Base-by-base conservation (phyloP, 1,140 invertebrate species). In the Zaprionus ghesquierei region DNA sequence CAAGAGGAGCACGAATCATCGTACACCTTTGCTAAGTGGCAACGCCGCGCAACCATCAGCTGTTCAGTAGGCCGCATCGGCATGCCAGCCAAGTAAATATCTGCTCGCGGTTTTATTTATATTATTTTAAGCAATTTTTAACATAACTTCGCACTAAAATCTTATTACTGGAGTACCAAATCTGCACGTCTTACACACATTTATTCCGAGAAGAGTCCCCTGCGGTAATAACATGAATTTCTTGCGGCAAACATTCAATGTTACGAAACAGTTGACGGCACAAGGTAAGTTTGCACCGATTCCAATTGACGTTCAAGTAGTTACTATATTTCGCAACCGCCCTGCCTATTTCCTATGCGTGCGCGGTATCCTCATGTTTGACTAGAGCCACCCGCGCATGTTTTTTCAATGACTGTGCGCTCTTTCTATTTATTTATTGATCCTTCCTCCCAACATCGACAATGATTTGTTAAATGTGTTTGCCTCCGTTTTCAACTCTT, bases 221-320 rank as follows among this genome's bases (percentile, higher is more conserved):
- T 35, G 9, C 27, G 20, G n/a, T 18, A 1, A 22, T 31, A 44
- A 3, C 22, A 92, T 92, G 90, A 92, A 92, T 73, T 92, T 92
- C 56, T 58, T 92, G 71, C 86, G 90, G 41, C 90, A 92, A 81
- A 81, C 89, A 53, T 79, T 92, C 13, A 89, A 69, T 74, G 79
- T 92, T 91, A 91, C 90, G 89, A 92, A 91, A 90, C 87, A 91
- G 53, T 66, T 90, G 62, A 80, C 90, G 46, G 58, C 74, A 25
- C 79, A 80, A 53, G 89, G 90, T 92, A 64, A 85, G 79, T 53
- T 46, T 15, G 1, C 13, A 38, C 25, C 15, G 20, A 35, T 27
- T 20, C 3, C 3, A 22, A 53, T 38, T 69, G 33, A 33, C 38
- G 10, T 29, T 22, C 20, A 18, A 35, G 3, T 5, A 20, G 23